phyloP scores from a whole-genome alignment of 2,888 invertebrate species.

The Azorinus chamasolen region DNA sequence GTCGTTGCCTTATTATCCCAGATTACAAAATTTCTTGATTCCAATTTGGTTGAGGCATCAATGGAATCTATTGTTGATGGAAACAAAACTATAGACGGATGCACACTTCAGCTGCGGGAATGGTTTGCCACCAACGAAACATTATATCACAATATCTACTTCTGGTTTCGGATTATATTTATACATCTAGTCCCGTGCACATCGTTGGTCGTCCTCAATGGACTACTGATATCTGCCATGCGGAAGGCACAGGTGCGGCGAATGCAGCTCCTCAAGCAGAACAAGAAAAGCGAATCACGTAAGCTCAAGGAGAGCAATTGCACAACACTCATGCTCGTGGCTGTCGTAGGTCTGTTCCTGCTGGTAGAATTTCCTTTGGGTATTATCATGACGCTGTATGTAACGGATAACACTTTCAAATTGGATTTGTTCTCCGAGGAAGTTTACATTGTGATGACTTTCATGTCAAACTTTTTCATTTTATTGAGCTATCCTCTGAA shows the following conservation, averaged over 20 bases:
- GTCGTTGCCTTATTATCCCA: slow-evolving; percentile 94
- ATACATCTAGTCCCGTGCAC: slow-evolving; percentile 97
- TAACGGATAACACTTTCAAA: slow-evolving; percentile 88
- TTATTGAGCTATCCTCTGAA: slow-evolving; percentile 96
- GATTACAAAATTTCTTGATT: slow-evolving; percentile 93
- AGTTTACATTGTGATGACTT: slow-evolving; percentile 75
- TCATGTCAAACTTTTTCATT: slow-evolving; percentile 95
- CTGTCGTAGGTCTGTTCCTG: slow-evolving; percentile 87
- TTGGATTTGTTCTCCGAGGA: slow-evolving; percentile 64
- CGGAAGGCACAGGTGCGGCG: slow-evolving; percentile 93
- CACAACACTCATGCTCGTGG: slow-evolving; percentile 87
- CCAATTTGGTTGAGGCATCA: slow-evolving; percentile 88
- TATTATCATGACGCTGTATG: slow-evolving; percentile 90
- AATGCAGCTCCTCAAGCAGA: slow-evolving; percentile 92
- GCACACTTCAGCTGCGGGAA: slow-evolving; percentile 58
- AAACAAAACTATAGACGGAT: slow-evolving; percentile 72
- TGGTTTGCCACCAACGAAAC: slow-evolving; percentile 86
- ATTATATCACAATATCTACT: slow-evolving; percentile 92
- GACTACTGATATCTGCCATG: slow-evolving; percentile 94
- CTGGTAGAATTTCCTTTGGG: slow-evolving; percentile 87
- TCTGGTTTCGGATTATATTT: slow-evolving; percentile 94
- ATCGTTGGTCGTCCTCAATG: slow-evolving; percentile 94
- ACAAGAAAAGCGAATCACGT: slow-evolving; percentile 87
- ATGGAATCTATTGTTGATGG: slow-evolving; percentile 88
- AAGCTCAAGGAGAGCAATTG: slow-evolving; percentile 85